phyloP scores from a whole-genome alignment of 1,140 invertebrate species.

The Octopus bimaculoides region DNA sequence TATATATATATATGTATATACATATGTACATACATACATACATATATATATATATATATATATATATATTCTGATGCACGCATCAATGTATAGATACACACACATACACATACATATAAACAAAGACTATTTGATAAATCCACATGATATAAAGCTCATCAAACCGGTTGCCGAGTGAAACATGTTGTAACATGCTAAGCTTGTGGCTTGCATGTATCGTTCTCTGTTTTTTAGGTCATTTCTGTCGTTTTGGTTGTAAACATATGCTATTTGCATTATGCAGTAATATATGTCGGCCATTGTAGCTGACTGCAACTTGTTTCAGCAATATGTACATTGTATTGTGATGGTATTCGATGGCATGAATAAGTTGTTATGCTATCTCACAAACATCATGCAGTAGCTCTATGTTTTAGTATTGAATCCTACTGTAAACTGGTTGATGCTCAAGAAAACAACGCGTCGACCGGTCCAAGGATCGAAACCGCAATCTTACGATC shows the following conservation, averaged over 20 bases:
- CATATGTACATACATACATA: not conserved
- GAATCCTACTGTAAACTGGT: too few species aligned
- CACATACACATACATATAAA: not conserved
- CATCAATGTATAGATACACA: not conserved
- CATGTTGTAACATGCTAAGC: not conserved
- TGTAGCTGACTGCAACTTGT: too few species aligned
- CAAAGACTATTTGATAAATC: not conserved
- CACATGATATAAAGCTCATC: not conserved
- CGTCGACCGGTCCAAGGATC: too few species aligned
- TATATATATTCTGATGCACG: not conserved
- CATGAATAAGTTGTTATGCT: too few species aligned
- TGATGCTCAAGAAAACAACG: not conserved
- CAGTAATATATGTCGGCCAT: not conserved
- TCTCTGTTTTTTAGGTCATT: not conserved
- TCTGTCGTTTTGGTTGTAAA: not conserved
- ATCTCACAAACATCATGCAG: too few species aligned
- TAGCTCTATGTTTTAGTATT: too few species aligned
- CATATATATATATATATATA: not conserved
- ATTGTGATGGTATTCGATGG: too few species aligned
- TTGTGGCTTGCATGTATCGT: not conserved
- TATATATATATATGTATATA: not conserved
- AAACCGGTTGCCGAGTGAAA: not conserved
- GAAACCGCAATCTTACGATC: too few species aligned
- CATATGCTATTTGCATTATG: not conserved
- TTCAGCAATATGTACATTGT: too few species aligned